These are phyloP conservation scores for Petrolisthes cinctipes DNA, from an alignment of 2,888 invertebrate species.

Conservation along the genomic window DNA sequence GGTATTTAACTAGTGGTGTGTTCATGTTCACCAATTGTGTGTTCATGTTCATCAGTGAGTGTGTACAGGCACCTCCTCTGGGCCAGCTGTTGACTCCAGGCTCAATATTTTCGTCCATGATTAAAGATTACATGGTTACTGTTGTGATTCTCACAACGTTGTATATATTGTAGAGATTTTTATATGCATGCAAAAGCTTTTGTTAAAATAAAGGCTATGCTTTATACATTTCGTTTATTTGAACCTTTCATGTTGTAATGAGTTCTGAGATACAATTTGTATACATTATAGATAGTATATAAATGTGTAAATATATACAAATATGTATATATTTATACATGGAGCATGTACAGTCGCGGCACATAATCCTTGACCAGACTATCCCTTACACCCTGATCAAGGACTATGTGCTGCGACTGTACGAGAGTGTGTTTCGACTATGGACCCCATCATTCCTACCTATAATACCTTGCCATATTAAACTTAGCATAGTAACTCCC, in stretches of 20 bases:
- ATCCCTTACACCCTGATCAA: too few species aligned
- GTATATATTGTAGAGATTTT: slow-evolving; percentile 51
- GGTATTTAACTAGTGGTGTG: too few species aligned
- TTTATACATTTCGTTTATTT: slow-evolving; percentile 22
- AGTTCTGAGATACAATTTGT: background rate
- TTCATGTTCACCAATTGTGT: too few species aligned
- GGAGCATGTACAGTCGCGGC: too few species aligned
- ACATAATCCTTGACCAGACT: too few species aligned
- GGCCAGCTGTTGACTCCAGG: background rate
- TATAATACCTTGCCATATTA: background rate
- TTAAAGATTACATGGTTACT: slow-evolving; percentile 18
- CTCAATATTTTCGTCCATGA: background rate
- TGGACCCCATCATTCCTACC: background rate
- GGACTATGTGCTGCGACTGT: background rate
- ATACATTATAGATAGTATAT: background rate
- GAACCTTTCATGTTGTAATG: background rate
- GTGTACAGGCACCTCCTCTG: background rate
- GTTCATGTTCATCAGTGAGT: too few species aligned
- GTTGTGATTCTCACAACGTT: slow-evolving; percentile 22
- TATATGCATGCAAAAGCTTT: slow-evolving; percentile 54
- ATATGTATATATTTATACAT: too few species aligned
- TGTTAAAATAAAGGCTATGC: slow-evolving; percentile 55
- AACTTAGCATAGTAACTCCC: background rate
- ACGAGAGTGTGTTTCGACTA: background rate
- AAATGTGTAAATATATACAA: too few species aligned